Conservation (phyloP, 2,888 invertebrate species). For the Autographa gamma region DNA sequence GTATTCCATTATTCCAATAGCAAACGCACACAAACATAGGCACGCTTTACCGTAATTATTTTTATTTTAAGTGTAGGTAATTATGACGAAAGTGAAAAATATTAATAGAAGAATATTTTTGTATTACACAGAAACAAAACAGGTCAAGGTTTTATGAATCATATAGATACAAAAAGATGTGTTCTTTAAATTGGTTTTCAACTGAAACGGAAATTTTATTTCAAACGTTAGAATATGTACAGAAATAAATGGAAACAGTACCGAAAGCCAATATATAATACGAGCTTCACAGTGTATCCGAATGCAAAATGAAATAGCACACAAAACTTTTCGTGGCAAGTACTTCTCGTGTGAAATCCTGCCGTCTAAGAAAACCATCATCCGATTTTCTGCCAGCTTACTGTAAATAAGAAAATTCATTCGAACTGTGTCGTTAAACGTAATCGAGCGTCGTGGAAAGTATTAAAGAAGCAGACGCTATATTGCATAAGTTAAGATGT, state of each 20-base stretch:
- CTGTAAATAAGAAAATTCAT: slow-evolving; percentile 88
- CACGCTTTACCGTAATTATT: background rate
- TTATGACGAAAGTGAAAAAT: too few relatives aligned
- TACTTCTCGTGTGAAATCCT: slow-evolving; percentile 80
- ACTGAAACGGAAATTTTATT: background rate
- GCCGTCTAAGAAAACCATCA: slow-evolving; percentile 73
- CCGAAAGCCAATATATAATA: slow-evolving; percentile 44
- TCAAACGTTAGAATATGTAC: background rate
- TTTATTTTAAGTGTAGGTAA: too few relatives aligned
- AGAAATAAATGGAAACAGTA: slow-evolving; percentile 13
- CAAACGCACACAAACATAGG: background rate
- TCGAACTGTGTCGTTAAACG: slow-evolving; percentile 85
- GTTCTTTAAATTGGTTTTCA: background rate
- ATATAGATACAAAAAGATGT: background rate
- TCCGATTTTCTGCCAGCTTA: slow-evolving; percentile 82
- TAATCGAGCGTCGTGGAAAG: slow-evolving; percentile 88
- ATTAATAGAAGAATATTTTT: too few relatives aligned
- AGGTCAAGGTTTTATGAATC: too few relatives aligned
- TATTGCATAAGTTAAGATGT: slow-evolving; percentile 88
- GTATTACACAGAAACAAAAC: background rate
- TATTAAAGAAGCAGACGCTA: slow-evolving; percentile 87
- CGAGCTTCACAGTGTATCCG: slow-evolving; percentile 49
- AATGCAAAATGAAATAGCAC: slow-evolving; percentile 64
- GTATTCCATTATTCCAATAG: background rate
- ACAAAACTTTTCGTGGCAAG: slow-evolving; percentile 76